phyloP scores from a whole-genome alignment of 2,797 vertebrate genomes.

The Chloroceryle inda region DNA sequence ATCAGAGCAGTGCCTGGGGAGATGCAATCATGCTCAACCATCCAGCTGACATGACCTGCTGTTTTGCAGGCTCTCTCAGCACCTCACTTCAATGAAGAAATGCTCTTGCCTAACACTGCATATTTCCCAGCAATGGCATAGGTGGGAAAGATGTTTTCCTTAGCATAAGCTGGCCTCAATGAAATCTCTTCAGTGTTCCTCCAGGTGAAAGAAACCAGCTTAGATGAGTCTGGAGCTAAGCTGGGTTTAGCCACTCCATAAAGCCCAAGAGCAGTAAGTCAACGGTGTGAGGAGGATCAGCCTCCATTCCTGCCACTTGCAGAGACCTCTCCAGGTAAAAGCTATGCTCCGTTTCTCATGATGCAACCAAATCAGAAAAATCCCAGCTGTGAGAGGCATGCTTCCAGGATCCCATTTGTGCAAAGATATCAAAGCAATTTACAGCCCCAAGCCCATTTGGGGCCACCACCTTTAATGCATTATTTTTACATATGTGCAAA shows the following conservation, averaged over 20 bases:
- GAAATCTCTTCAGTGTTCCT: not conserved
- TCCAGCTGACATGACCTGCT: not conserved
- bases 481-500: conserved; percentile 31
- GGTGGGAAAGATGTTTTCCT: not conserved
- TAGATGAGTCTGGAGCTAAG: not conserved
- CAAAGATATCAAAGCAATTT: not conserved
- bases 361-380: conserved; percentile 6
- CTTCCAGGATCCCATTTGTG: not conserved
- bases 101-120: not conserved
- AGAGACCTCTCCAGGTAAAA: not conserved
- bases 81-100: conserved; percentile 5
- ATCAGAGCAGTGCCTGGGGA: conserved; percentile 37
- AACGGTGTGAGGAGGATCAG: fast-evolving
- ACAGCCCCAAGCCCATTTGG: not conserved
- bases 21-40: not conserved
- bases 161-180: not conserved
- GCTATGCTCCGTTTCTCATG: not conserved
- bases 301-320: not conserved
- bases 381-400: not conserved
- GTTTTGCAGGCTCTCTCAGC: conserved; percentile 26
- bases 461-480: conserved; percentile 19
- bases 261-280: not conserved
- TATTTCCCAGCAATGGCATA: not conserved
- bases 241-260: not conserved
- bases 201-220: not conserved